These are phyloP conservation scores for Myioborus melanocephalus DNA, from an alignment of 2,797 vertebrate genomes.

Conservation along the genomic window DNA sequence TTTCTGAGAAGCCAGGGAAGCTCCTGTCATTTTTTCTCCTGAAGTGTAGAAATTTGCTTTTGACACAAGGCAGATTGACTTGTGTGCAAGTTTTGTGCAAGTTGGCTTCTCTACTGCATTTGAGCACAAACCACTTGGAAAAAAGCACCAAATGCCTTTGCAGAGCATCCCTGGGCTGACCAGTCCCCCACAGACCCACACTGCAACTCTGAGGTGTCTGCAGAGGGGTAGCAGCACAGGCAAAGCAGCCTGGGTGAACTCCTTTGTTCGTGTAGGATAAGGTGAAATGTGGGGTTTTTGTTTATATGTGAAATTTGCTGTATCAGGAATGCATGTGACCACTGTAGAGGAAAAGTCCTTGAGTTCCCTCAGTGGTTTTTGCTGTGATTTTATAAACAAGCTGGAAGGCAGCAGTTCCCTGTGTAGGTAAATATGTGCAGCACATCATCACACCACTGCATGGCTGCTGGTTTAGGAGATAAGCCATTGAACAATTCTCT, in stretches of 20 bases:
- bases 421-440: not conserved
- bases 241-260: not conserved
- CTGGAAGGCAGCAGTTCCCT: not conserved
- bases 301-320: not conserved
- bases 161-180: not conserved
- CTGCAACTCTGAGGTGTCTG: rapidly evolving
- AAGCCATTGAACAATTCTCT: not conserved
- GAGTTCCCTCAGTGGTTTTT: not conserved
- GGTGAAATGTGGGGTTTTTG: rapidly evolving
- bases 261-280: rapidly evolving
- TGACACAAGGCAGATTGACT: not conserved
- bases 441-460: not conserved
- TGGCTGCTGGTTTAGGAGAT: not conserved
- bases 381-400: not conserved
- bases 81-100: no score
- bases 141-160: not conserved
- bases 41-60: not conserved
- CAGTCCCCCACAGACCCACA: not conserved
- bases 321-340: rapidly evolving
- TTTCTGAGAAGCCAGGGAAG: not conserved
- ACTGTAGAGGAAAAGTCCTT: not conserved
- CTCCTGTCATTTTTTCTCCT: not conserved
- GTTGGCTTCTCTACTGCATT: not conserved
- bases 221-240: not conserved
- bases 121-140: rapidly evolving